These are phyloP conservation scores for Noctua janthe DNA, from an alignment of 2,888 invertebrate species.

Conservation along the genomic window DNA sequence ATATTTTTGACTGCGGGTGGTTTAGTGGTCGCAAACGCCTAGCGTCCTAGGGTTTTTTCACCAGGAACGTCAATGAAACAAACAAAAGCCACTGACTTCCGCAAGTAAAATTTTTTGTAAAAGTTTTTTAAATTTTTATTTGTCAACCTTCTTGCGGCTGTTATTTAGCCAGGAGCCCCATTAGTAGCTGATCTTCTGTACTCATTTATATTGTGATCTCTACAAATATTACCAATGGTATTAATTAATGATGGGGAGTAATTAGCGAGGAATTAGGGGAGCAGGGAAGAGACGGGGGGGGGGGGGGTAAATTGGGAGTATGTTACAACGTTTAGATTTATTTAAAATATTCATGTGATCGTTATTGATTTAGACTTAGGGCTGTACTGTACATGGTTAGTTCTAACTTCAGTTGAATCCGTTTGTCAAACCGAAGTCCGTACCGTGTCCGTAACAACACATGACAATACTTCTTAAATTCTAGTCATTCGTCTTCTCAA, in stretches of 20 bases:
- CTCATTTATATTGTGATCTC: background rate
- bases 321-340: slow-evolving; percentile 3
- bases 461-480: no score
- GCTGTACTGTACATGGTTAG: background rate
- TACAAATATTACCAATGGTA: slow-evolving; percentile 35
- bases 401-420: background rate
- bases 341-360: background rate
- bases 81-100: background rate
- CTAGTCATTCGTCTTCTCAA: no score
- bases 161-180: background rate
- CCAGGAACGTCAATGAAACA: background rate
- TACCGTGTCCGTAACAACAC: background rate
- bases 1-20: no score
- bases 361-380: background rate
- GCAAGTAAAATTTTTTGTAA: background rate
- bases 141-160: background rate
- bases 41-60: background rate
- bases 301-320: background rate
- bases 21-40: background rate
- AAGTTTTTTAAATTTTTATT: background rate
- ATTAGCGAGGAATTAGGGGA: slow-evolving; percentile 13
- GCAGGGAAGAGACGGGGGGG: no score
- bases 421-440: background rate
- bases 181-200: slow-evolving; percentile 6
- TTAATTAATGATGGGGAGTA: slow-evolving; percentile 8